Evolutionary conservation across 2,888 invertebrate species (phyloP), one percentile per base, ranked within the genome.

Genomic region (Gerris lacustris): DNA sequence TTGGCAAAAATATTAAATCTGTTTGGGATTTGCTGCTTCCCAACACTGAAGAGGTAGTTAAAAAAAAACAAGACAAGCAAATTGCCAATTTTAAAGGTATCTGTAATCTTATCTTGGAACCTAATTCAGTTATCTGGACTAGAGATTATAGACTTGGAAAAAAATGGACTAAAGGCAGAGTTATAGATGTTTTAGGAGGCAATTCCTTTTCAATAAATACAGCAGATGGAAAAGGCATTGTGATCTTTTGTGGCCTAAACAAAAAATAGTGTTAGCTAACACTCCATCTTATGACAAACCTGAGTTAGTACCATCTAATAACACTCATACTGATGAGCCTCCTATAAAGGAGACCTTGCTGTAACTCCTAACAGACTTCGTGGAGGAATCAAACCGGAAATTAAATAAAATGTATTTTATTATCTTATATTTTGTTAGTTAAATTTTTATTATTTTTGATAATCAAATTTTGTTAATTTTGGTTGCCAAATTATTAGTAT

Each of bases 141-240:
- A 47, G 31, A 44, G 69, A 69, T 69, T 71, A 66, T 18, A n/a
- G 71, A n/a, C n/a, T 43, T 6, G 66, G 44, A 43, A 45, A 69
- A 15, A 69, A 69, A 45, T 71, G 71, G 71, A 47, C 45, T 6
- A 64, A 44, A 31, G 69, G 45, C 6, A 31, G 11, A 7, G 47
- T 68, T n/a, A n/a, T 31, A 63, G 68, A 71, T 18, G 44, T 44
- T 44, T 45, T 71, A 45, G 69, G 71, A 11, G 9, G 15, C 15
- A 63, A 71, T 18, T 69, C 69, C 6, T 71, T 47, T 43, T 15
- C 47, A 11, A 67, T 71, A 5, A 66, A 66, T 43, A 71, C 71
- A 2, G 18, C 11, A 31, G 71, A 71, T 69, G 69, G 71, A 66
- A 47, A 31, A 47, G 69, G 47, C 55, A 69, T 45, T n/a, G 44